Percentiles rank a stretch among this genome's conserved stretches.
Conservation (phyloP, 30 jellyfish, hydroid and myxozoan species). For the Hydractinia echinata region DNA sequence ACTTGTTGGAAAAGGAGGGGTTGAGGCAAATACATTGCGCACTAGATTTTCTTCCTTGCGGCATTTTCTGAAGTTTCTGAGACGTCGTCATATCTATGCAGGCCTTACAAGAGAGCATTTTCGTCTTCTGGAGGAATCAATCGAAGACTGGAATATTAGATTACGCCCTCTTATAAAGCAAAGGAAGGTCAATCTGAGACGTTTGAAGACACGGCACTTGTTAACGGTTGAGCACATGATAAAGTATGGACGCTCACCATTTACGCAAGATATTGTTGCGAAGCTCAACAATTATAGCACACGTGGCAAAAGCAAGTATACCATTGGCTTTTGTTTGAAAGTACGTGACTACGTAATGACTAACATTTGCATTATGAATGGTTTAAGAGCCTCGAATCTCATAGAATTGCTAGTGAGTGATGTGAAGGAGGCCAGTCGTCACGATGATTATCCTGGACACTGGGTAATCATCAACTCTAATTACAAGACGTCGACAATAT, state of each 20-base stretch:
- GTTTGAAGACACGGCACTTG: background rate
- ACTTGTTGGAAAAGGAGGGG: constrained; percentile 23
- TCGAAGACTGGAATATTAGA: constrained; percentile 20
- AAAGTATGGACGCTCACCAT: constrained; percentile 25
- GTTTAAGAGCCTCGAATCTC: constrained; percentile 25
- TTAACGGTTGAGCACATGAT: constrained; percentile 18
- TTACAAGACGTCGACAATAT: constrained; percentile 29
- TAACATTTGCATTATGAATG: constrained; percentile 17
- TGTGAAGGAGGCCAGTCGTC: constrained; percentile 14
- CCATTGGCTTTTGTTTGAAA: constrained; percentile 19
- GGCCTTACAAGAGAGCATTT: constrained; percentile 24
- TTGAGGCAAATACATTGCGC: constrained; percentile 15
- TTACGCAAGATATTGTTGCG: background rate
- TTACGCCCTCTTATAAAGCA: constrained; percentile 9
- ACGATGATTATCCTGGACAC: constrained; percentile 24
- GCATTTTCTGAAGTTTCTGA: constrained; percentile 11
- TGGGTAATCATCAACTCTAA: constrained; percentile 12
- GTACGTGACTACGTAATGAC: constrained; percentile 29
- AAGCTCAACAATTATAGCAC: background rate
- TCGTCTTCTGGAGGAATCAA: constrained; percentile 4
- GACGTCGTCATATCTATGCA: constrained; percentile 10
- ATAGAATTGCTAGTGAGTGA: constrained; percentile 17
- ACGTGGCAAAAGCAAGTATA: background rate
- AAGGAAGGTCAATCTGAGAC: constrained; percentile 11
- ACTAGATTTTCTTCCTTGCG: constrained; percentile 3